Evolutionary conservation across 2,113 vertebrate species (phyloP).

Genomic region (Gopherus evgoodei): DNA sequence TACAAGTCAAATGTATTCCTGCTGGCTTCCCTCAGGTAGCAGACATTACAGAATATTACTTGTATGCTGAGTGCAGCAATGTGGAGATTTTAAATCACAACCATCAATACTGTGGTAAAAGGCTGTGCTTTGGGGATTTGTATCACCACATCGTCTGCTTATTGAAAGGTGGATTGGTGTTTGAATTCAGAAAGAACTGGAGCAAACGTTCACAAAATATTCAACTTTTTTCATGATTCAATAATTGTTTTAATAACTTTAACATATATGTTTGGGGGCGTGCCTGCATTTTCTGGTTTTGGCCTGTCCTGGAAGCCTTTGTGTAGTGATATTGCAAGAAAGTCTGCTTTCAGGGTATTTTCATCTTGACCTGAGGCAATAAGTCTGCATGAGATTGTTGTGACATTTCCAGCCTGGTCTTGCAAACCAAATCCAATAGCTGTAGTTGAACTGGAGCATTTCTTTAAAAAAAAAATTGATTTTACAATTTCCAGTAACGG

Average conservation of each 20-base stretch:
- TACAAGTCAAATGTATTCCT: background rate
- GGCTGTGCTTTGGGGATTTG: background rate
- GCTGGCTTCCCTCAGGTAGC: background rate
- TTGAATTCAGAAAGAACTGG: background rate
- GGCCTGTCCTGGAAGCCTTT: too few relatives aligned
- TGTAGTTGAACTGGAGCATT: background rate
- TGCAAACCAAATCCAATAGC: background rate
- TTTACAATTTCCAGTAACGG: background rate
- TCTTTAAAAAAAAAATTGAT: background rate
- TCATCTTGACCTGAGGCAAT: background rate
- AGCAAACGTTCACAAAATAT: background rate
- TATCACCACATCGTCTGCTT: background rate
- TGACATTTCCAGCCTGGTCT: background rate
- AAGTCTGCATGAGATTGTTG: background rate
- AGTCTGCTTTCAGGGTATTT: background rate
- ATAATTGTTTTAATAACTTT: too few relatives aligned
- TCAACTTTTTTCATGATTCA: too few relatives aligned
- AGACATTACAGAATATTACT: background rate
- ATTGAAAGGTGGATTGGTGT: background rate
- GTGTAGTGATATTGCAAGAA: background rate
- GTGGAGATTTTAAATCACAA: background rate
- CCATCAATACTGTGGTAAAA: background rate
- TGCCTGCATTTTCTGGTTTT: too few relatives aligned
- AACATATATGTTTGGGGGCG: too few relatives aligned
- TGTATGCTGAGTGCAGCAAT: fast-evolving